These are phyloP conservation scores for Meloidogyne hapla DNA, from an alignment of 1,140 invertebrate genomes.

Conservation along the genomic window DNA sequence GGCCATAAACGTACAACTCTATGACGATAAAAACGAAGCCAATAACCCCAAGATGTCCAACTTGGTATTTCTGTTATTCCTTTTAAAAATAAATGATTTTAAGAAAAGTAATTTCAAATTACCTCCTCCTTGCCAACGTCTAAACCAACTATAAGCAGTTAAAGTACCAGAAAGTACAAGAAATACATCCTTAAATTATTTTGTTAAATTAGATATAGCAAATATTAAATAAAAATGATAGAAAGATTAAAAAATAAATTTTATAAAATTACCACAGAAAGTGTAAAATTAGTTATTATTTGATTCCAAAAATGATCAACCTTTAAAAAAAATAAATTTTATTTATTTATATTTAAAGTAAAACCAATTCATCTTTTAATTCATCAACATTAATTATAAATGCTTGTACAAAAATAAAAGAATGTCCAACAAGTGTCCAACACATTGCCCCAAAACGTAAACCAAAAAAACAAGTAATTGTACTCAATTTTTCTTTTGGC, in stretches of 20 bases:
- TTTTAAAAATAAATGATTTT: constrained; percentile 38
- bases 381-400: constrained; percentile 62
- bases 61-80: constrained; percentile 40
- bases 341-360: not conserved
- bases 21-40: constrained; percentile 62
- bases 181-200: constrained; percentile 50
- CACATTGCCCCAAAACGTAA: constrained; percentile 61
- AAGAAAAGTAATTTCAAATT: not conserved
- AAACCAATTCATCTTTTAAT: constrained; percentile 59
- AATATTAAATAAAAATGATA: no score
- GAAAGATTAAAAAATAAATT: constrained; percentile 11
- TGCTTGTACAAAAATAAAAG: constrained; percentile 64
- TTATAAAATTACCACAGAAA: constrained; percentile 39
- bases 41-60: constrained; percentile 59
- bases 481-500: constrained; percentile 61
- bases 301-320: constrained; percentile 48
- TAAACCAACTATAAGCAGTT: constrained; percentile 61
- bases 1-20: constrained; percentile 60
- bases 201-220: no score
- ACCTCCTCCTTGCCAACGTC: constrained; percentile 43
- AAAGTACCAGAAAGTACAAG: constrained; percentile 54
- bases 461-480: constrained; percentile 63
- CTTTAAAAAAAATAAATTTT: not conserved
- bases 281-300: constrained; percentile 63
- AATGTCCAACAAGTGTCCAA: constrained; percentile 62